These are phyloP conservation scores for Thalassoma bifasciatum DNA, from an alignment of 2,113 vertebrate species.

Conservation along the genomic window DNA sequence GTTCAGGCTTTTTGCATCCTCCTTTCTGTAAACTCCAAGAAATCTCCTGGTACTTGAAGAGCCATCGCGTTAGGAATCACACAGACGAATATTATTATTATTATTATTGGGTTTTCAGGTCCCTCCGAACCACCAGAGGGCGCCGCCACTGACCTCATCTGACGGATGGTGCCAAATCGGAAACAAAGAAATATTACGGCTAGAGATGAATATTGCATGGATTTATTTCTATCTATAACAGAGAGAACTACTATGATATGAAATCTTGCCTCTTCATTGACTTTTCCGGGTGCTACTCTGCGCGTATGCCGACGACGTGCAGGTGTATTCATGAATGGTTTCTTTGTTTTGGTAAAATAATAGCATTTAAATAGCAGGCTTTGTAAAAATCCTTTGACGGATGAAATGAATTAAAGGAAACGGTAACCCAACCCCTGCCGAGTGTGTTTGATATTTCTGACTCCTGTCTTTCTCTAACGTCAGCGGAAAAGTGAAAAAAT, in stretches of 20 bases:
- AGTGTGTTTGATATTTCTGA: constrained; percentile 50
- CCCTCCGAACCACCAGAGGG: constrained; percentile 58
- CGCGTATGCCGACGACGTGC: constrained; percentile 73
- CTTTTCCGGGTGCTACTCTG: constrained; percentile 77
- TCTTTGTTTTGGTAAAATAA: constrained; percentile 54
- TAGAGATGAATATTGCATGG: constrained; percentile 79
- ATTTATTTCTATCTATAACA: constrained; percentile 76
- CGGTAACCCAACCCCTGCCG: constrained; percentile 62
- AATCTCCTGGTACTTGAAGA: constrained; percentile 69
- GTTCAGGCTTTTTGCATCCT: constrained; percentile 71
- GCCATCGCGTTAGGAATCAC: constrained; percentile 52
- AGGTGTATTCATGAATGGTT: constrained; percentile 79
- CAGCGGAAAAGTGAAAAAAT: too few species aligned
- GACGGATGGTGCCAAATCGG: constrained; percentile 75
- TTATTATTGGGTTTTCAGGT: constrained; percentile 53
- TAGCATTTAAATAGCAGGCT: constrained; percentile 77
- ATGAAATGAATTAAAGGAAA: constrained; percentile 80
- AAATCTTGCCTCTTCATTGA: constrained; percentile 75
- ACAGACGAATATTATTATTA: constrained; percentile 46
- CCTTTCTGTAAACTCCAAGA: constrained; percentile 49
- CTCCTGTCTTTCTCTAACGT: constrained; percentile 16
- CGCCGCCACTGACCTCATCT: constrained; percentile 65
- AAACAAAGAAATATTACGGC: constrained; percentile 58
- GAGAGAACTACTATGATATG: constrained; percentile 72
- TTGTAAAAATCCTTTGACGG: constrained; percentile 78